Evolutionary conservation across 2,888 invertebrate species (phyloP).

Genomic region (Adelphocoris suturalis): DNA sequence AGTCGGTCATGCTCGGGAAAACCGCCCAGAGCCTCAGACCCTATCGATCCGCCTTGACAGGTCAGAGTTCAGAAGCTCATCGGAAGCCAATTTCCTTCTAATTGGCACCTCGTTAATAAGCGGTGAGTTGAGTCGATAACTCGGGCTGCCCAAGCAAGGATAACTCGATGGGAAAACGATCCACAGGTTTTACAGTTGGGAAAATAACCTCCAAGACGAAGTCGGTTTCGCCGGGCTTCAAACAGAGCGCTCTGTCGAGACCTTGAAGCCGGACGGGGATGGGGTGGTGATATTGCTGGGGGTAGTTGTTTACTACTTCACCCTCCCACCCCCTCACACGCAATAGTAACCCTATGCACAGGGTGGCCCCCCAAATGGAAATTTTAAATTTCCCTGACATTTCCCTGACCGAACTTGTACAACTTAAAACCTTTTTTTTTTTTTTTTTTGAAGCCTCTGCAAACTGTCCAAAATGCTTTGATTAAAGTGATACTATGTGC

Average conservation of each 20-base stretch:
- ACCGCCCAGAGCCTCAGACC: conserved; percentile 29
- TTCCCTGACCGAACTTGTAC: too few species aligned
- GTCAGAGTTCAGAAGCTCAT: conserved; percentile 45
- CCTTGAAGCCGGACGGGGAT: conserved; percentile 46
- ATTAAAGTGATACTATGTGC: too few species aligned
- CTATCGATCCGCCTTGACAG: conserved; percentile 56
- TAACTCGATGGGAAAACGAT: conserved; percentile 1
- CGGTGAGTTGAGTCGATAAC: neutral
- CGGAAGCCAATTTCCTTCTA: conserved; percentile 30
- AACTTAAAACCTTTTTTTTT: too few species aligned
- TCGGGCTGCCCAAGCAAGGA: neutral
- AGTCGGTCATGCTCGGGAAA: conserved; percentile 58
- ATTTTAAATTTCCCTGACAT: too few species aligned
- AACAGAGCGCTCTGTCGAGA: conserved; percentile 48
- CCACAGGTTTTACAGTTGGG: neutral
- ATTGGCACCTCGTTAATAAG: conserved; percentile 37
- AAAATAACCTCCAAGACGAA: conserved; percentile 10
- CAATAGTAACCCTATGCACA: too few species aligned
- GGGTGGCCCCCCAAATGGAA: too few species aligned
- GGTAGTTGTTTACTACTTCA: neutral
- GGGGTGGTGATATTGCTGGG: neutral
- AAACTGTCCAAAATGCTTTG: too few species aligned
- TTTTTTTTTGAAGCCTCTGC: too few species aligned
- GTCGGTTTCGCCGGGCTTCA: neutral
- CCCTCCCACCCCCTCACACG: neutral